Conservation (phyloP, 2,797 vertebrate species). For the Sibirionetta formosa region DNA sequence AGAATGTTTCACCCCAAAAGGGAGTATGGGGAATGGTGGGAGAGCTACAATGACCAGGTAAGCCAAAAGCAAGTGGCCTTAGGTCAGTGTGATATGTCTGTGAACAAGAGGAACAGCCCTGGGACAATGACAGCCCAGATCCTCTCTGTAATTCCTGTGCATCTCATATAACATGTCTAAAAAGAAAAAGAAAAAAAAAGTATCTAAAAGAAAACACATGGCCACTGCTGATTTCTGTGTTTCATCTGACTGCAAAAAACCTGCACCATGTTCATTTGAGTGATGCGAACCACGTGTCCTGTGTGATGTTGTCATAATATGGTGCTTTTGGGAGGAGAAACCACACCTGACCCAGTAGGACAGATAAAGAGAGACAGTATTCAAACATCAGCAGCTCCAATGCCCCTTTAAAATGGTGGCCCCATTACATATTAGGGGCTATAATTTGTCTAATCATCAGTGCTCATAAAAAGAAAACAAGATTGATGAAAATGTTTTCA, state of each 20-base stretch:
- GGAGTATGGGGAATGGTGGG: constrained; percentile 89
- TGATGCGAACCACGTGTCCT: constrained; percentile 66
- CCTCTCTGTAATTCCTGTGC: constrained; percentile 64
- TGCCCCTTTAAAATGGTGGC: background rate
- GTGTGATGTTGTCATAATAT: constrained; percentile 53
- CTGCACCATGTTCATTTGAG: constrained; percentile 24
- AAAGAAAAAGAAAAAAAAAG: background rate
- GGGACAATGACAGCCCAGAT: constrained; percentile 58
- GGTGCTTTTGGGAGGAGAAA: constrained; percentile 44
- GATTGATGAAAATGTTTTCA: background rate
- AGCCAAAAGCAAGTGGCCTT: constrained; percentile 81
- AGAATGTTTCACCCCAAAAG: constrained; percentile 89
- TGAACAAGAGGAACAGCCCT: constrained; percentile 66
- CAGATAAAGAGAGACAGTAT: background rate
- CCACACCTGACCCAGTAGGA: background rate
- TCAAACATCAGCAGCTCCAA: background rate
- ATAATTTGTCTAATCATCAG: background rate
- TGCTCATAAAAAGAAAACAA: background rate
- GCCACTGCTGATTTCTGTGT: constrained; percentile 54
- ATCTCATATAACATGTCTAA: constrained; percentile 52
- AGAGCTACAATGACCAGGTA: constrained; percentile 88
- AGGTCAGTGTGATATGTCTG: constrained; percentile 78
- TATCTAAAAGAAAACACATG: background rate
- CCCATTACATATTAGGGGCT: rapidly evolving
- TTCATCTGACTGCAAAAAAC: constrained; percentile 37